Percentiles rank a stretch among this genome's conserved stretches.
phyloP scores from a whole-genome alignment of 2,888 invertebrate species.

The Embidobia sp. region DNA sequence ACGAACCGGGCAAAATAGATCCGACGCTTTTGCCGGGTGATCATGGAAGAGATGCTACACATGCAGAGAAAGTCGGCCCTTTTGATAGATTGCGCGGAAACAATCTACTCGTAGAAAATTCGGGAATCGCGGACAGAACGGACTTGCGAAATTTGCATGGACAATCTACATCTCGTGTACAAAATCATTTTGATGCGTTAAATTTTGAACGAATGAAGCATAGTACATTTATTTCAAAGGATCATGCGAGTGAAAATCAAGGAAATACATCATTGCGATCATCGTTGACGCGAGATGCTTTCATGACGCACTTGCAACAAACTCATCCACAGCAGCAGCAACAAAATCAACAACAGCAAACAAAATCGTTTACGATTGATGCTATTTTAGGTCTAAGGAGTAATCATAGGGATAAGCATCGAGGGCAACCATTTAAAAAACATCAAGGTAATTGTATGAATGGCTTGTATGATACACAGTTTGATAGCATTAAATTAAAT shows the following conservation, averaged over 20 bases:
- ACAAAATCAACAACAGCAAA: constrained; percentile 79
- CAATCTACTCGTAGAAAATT: constrained; percentile 68
- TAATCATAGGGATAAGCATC: constrained; percentile 77
- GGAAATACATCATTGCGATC: constrained; percentile 20
- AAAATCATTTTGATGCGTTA: constrained; percentile 71
- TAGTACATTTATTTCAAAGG: constrained; percentile 66
- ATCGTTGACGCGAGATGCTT: constrained; percentile 67
- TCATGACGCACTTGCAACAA: constrained; percentile 73
- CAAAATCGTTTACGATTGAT: constrained; percentile 93
- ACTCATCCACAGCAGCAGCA: constrained; percentile 70
- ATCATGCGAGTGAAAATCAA: constrained; percentile 36
- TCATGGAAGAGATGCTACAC: constrained; percentile 67
- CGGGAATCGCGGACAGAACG: constrained; percentile 68
- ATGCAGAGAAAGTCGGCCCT: constrained; percentile 67
- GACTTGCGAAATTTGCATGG: constrained; percentile 72
- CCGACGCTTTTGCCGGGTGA: constrained; percentile 8
- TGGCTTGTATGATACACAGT: too few species aligned
- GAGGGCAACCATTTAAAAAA: constrained; percentile 75
- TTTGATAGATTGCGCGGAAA: constrained; percentile 72
- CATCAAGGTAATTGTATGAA: constrained; percentile 76
- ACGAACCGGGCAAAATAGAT: constrained; percentile 51
- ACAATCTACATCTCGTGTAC: constrained; percentile 71
- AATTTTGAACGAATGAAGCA: constrained; percentile 77
- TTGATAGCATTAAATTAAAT: too few species aligned
- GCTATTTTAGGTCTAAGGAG: constrained; percentile 91